These are phyloP conservation scores for Halcyon smyrnensis DNA, from an alignment of 2,797 vertebrate species.

Conservation along the genomic window DNA sequence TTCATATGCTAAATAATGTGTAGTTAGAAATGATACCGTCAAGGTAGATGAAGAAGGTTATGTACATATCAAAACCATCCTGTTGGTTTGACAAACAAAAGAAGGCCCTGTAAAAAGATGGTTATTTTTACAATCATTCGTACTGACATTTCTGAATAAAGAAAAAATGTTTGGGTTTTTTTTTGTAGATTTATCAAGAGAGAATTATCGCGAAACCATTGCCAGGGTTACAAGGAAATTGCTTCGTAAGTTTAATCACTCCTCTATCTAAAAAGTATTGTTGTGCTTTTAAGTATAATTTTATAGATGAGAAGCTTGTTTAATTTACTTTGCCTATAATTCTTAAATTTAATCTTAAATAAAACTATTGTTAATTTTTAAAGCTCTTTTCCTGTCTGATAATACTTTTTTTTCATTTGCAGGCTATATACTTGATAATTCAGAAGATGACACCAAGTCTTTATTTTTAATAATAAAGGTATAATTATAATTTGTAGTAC, in stretches of 20 bases:
- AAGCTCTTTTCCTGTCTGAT: background rate
- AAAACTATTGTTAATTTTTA: background rate
- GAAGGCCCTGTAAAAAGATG: background rate
- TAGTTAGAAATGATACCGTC: background rate
- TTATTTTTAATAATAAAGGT: conserved; percentile 99
- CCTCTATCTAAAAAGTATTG: background rate
- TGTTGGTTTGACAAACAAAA: background rate
- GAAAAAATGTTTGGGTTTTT: background rate
- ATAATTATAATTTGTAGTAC: background rate
- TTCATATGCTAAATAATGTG: background rate
- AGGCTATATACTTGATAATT: conserved; percentile 94
- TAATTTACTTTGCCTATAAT: background rate
- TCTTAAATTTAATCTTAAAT: background rate
- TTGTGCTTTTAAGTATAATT: background rate
- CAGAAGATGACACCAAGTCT: conserved; percentile 97
- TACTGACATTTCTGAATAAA: background rate
- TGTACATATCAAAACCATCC: background rate
- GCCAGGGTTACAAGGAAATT: conserved; percentile 89
- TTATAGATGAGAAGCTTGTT: background rate
- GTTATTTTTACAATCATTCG: background rate
- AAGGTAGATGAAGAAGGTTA: background rate
- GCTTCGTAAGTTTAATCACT: conserved; percentile 87
- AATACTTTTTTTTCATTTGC: background rate
- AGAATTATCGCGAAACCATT: conserved; percentile 92
- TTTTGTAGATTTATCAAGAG: conserved; percentile 86